Percentiles rank a stretch among this genome's conserved stretches.
phyloP scores from a whole-genome alignment of 2,888 invertebrate genomes.

The Leptopilina drosophilae region DNA sequence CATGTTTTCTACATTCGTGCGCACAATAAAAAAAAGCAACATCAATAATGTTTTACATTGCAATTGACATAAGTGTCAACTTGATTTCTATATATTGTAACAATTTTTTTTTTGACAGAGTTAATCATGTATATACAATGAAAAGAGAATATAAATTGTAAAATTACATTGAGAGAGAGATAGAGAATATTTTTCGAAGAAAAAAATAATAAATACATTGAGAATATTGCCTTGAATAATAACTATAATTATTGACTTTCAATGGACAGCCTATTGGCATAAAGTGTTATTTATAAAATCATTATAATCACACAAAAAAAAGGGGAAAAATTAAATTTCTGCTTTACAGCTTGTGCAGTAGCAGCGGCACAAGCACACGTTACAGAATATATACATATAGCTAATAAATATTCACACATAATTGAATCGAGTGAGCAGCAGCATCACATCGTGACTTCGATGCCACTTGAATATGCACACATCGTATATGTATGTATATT shows the following conservation, averaged over 20 bases:
- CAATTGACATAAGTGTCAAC: too few relatives aligned
- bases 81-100: too few relatives aligned
- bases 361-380: background rate
- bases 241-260: conserved; percentile 5
- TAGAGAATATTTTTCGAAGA: background rate
- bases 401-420: conserved; percentile 32
- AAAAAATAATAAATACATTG: conserved; percentile 6
- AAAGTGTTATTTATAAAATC: conserved; percentile 8
- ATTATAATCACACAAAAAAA: background rate
- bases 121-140: too few relatives aligned
- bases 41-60: too few relatives aligned
- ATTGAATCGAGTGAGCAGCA: conserved; percentile 37
- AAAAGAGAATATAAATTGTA: conserved; percentile 1
- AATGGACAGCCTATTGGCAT: conserved; percentile 10
- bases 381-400: conserved; percentile 3
- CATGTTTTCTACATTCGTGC: too few relatives aligned
- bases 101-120: too few relatives aligned
- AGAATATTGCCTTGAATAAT: conserved; percentile 1
- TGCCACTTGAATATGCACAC: conserved; percentile 57
- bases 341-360: background rate
- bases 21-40: too few relatives aligned
- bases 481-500: conserved; percentile 16
- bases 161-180: conserved; percentile 1
- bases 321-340: background rate
- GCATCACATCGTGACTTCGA: conserved; percentile 51